Percentiles rank a stretch among this genome's conserved stretches.
Evolutionary conservation across 1,140 invertebrate genomes (phyloP).

Genomic region (Coenobita brevimanus): DNA sequence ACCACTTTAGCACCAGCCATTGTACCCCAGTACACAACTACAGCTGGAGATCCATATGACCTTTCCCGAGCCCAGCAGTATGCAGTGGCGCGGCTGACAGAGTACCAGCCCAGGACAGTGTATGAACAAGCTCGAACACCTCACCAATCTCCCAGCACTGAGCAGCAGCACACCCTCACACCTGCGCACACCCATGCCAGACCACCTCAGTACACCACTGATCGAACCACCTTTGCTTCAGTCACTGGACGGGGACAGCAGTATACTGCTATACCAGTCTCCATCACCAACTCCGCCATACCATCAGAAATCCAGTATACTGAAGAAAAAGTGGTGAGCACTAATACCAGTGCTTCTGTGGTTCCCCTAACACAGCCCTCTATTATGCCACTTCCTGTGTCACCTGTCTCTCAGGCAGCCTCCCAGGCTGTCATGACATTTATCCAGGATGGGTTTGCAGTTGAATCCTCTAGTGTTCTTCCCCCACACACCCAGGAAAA

Average conservation of each 20-base stretch:
- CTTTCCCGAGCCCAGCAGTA: constrained; percentile 54
- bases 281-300: constrained; percentile 10
- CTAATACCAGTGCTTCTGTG: constrained; percentile 11
- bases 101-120: constrained; percentile 42
- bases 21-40: constrained; percentile 48
- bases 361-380: constrained; percentile 27
- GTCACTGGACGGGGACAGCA: constrained; percentile 29
- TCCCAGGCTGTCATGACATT: constrained; percentile 49
- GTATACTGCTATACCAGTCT: constrained; percentile 32
- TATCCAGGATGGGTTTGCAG: constrained; percentile 34
- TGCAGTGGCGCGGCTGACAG: constrained; percentile 41
- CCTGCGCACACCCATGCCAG: constrained; percentile 43
- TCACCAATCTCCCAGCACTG: constrained; percentile 35
- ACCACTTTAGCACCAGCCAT: constrained; percentile 29
- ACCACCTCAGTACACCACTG: constrained; percentile 37
- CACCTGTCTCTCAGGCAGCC: constrained; percentile 23
- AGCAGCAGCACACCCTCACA: constrained; percentile 45
- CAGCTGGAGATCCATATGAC: constrained; percentile 38
- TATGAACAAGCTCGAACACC: constrained; percentile 41
- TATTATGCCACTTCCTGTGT: constrained; percentile 8
- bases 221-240: constrained; percentile 35
- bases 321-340: constrained; percentile 27
- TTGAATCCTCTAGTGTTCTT: constrained; percentile 21
- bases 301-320: constrained; percentile 38
- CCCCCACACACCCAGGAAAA: constrained; percentile 30